Evolutionary conservation across 92 coral and sea anemone genomes (phyloP).

Genomic region (Zoanthus sansibaricus): DNA sequence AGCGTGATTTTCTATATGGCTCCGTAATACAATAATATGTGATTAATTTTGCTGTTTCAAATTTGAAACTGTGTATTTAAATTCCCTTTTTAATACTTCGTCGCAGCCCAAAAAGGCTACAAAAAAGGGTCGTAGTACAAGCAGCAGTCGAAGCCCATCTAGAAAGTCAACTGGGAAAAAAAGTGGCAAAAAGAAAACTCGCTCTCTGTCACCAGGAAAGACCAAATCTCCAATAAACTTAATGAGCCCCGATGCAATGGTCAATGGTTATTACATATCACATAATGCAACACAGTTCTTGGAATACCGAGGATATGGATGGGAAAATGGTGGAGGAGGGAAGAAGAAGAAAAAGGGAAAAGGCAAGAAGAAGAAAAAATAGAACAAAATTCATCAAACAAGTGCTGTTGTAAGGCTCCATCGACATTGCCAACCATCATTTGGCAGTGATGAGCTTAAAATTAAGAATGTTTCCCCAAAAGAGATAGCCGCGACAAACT

Average conservation of each 20-base stretch:
- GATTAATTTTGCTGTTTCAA: too few species aligned
- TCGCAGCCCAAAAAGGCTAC: slow-evolving; percentile 77
- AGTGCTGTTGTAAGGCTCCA: too few species aligned
- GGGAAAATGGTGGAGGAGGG: slow-evolving; percentile 70
- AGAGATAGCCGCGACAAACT: too few species aligned
- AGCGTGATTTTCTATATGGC: too few species aligned
- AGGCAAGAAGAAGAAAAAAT: slow-evolving; percentile 73
- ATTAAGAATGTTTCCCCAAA: too few species aligned
- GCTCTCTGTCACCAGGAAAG: slow-evolving; percentile 84
- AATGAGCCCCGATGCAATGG: slow-evolving; percentile 97
- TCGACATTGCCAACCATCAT: too few species aligned
- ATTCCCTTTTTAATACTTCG: neutral
- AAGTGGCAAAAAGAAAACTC: slow-evolving; percentile 82
- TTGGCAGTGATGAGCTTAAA: too few species aligned
- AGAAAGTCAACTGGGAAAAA: slow-evolving; percentile 76
- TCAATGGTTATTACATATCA: slow-evolving; percentile 93
- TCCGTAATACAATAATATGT: too few species aligned
- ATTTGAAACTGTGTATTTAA: neutral
- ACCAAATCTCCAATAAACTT: slow-evolving; percentile 74
- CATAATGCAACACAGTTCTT: slow-evolving; percentile 94
- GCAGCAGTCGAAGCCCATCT: slow-evolving; percentile 91
- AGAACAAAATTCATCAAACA: neutral
- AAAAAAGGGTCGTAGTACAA: slow-evolving; percentile 79
- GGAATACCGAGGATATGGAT: slow-evolving; percentile 87
- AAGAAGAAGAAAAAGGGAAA: slow-evolving; percentile 85